Conservation (phyloP, 2,797 vertebrate species). For the Myiotriccus ornatus region DNA sequence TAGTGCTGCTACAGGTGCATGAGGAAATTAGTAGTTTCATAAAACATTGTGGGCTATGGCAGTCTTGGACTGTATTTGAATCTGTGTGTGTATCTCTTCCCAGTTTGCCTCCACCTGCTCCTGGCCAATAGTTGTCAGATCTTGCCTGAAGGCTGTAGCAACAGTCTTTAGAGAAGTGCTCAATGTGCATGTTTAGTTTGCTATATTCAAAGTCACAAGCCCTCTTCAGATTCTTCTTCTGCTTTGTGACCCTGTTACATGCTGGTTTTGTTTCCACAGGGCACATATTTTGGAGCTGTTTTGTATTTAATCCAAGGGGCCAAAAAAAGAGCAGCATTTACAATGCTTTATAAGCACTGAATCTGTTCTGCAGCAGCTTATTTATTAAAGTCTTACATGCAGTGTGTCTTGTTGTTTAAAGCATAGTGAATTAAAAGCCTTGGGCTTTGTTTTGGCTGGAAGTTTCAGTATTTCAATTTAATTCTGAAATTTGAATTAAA, state of each 20-base stretch:
- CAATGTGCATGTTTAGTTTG: neutral
- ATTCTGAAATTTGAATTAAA: neutral
- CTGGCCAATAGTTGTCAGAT: neutral
- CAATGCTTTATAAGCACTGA: neutral
- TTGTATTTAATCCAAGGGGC: neutral
- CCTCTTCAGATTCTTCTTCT: neutral
- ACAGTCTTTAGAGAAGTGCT: neutral
- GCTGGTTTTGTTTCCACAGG: neutral
- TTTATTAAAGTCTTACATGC: neutral
- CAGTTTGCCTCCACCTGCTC: neutral
- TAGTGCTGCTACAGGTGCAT: neutral
- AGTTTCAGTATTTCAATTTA: neutral
- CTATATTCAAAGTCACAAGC: neutral
- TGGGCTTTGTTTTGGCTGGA: neutral
- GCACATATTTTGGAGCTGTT: neutral
- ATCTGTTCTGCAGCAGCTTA: neutral
- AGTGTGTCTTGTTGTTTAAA: neutral
- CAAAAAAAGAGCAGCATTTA: neutral
- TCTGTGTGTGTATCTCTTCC: neutral
- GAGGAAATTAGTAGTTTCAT: neutral
- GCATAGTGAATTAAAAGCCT: neutral
- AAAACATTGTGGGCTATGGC: neutral
- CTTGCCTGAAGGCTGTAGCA: neutral
- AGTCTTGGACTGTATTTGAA: neutral
- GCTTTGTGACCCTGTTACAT: neutral